Evolutionary conservation across 2,797 vertebrate species (phyloP).

Genomic region (Thamnophis elegans): DNA sequence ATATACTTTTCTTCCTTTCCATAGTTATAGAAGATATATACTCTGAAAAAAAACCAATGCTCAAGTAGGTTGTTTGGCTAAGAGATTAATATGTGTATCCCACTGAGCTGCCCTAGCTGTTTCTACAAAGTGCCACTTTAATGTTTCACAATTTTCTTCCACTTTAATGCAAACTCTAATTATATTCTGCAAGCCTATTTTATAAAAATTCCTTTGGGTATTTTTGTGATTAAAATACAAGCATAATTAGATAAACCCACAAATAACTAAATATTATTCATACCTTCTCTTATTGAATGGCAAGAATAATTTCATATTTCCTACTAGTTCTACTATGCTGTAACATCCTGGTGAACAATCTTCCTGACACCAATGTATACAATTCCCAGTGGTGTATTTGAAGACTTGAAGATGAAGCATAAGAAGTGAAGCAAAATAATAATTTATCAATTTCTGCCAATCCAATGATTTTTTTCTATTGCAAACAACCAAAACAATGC

Average conservation of each 20-base stretch:
- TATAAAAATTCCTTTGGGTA: slow-evolving; percentile 36
- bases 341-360: background rate
- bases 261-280: slow-evolving; percentile 42
- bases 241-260: slow-evolving; percentile 26
- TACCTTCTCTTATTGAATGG: slow-evolving; percentile 29
- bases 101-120: slow-evolving; percentile 1
- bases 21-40: slow-evolving; percentile 11
- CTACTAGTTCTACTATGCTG: slow-evolving; percentile 11
- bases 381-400: background rate
- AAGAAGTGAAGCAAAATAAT: background rate
- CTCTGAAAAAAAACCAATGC: slow-evolving; percentile 25
- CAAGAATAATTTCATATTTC: slow-evolving; percentile 23
- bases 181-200: slow-evolving; percentile 4
- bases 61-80: slow-evolving; percentile 26
- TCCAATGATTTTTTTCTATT: background rate
- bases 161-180: slow-evolving; percentile 39
- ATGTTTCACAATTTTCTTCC: slow-evolving; percentile 30
- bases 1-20: background rate
- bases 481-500: background rate
- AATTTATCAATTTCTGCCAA: background rate
- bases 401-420: background rate
- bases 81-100: slow-evolving; percentile 12
- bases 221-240: background rate
- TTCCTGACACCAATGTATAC: background rate
- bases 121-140: slow-evolving; percentile 31